phyloP scores from a whole-genome alignment of 2,888 invertebrate genomes.

The Nomada hirtipes region DNA sequence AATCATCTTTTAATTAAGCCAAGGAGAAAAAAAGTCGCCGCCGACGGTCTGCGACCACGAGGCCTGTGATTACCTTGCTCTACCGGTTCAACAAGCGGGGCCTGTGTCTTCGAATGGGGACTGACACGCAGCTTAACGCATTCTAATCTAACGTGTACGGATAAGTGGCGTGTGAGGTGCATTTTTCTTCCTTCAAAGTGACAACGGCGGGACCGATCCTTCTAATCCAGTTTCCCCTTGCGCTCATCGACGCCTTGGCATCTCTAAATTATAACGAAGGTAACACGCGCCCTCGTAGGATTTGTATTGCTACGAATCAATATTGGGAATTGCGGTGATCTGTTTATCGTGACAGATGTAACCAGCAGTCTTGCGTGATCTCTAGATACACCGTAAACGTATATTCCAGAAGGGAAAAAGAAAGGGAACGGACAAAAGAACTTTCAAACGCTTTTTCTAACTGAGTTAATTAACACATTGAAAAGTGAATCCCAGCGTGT shows the following conservation, averaged over 20 bases:
- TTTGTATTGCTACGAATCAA: slow-evolving; percentile 11
- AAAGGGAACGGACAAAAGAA: neutral
- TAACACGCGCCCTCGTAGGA: slow-evolving; percentile 19
- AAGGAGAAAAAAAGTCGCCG: slow-evolving; percentile 52
- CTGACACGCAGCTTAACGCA: slow-evolving; percentile 51
- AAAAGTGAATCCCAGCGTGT: slow-evolving; percentile 7
- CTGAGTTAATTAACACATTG: slow-evolving; percentile 6
- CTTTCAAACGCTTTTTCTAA: neutral
- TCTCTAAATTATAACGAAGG: slow-evolving; percentile 24
- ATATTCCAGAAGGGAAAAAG: neutral
- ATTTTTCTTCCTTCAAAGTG: slow-evolving; percentile 1
- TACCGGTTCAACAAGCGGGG: slow-evolving; percentile 64
- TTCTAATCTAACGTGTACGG: slow-evolving; percentile 31
- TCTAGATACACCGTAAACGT: neutral
- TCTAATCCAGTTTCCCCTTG: slow-evolving; percentile 23
- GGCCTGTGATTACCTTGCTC: slow-evolving; percentile 67
- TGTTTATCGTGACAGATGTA: slow-evolving; percentile 2
- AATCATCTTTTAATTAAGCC: slow-evolving; percentile 78
- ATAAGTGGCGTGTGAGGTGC: slow-evolving; percentile 25
- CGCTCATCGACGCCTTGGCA: slow-evolving; percentile 1
- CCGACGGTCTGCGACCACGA: slow-evolving; percentile 54
- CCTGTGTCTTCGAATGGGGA: slow-evolving; percentile 37
- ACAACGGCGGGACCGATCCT: neutral
- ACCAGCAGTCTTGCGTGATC: neutral
- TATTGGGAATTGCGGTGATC: slow-evolving; percentile 30